Base-by-base conservation (phyloP, 2,113 vertebrate genomes). In the Rhagologus leucostigma region DNA sequence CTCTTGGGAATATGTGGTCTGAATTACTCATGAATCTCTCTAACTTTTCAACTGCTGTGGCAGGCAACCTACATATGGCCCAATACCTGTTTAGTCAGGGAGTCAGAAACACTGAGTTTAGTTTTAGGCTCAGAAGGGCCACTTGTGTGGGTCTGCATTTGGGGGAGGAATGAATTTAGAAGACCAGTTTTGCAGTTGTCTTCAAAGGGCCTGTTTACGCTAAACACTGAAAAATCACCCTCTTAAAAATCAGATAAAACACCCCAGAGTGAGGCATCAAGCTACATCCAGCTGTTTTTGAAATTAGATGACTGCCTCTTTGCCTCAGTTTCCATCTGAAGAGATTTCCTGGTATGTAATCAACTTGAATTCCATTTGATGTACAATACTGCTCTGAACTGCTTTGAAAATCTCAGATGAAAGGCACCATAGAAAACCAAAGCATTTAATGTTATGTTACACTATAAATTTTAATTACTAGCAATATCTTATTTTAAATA, bases 351-450 rank as follows among this genome's bases (percentile, higher is more conserved):
- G 37, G 23, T 76, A 50, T 53, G 33, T 76, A 71, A 63, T 77
- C 75, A 84, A 63, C 50, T 69, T 80, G 84, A 89, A 95, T 82
- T 78, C 73, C 27, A 39, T 92, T 79, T 95, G 83, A 87, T 85
- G 77, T 92, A 60, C 21, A 33, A 37, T 87, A 46, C 60, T 81
- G 70, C 89, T 91, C 35, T 15, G 55, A 95, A 80, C 44, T 65
- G 35, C 91, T 95, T 89, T 96, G 92, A 94, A 96, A 96, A 89
- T 94, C 71, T 91, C 55, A 94, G 84, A 92, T 95, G 77, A 95
- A 95, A 96, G 91, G 50, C 84, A 80, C 46, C 13, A 42, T 30
- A 83, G 84, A 91, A 95, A 82, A 63, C 65, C 50, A 87, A 80
- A 91, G 84, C 37, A 70, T 88, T 95, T 85, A 69, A 67, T 79